Conservation (phyloP, 23 tunicate genomes). For the Styela plicata region DNA sequence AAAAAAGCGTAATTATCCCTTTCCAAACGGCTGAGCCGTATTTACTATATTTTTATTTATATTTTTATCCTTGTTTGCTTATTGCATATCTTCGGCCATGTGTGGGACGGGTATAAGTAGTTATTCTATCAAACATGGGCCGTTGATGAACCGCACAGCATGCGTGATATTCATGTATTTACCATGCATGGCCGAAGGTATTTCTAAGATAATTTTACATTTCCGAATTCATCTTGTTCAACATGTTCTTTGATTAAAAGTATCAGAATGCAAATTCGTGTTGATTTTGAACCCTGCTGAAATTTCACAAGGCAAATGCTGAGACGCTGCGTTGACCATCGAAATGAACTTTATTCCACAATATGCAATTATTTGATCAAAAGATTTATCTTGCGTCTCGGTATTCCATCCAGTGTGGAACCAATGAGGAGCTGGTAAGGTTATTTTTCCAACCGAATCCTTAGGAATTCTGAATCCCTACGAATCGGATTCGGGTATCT, state of each 20-base stretch:
- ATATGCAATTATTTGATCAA: neutral
- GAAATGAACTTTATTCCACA: too few species aligned
- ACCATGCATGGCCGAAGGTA: neutral
- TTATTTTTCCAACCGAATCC: too few species aligned
- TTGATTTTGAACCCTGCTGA: too few species aligned
- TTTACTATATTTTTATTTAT: too few species aligned
- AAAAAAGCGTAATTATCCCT: too few species aligned
- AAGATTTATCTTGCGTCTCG: neutral
- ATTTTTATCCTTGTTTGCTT: neutral
- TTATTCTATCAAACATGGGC: neutral
- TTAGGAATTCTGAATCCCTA: too few species aligned
- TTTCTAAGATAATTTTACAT: neutral
- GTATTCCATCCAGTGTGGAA: neutral
- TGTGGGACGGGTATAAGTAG: neutral
- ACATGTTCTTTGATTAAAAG: neutral
- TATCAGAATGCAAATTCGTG: neutral
- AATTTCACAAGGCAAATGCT: too few species aligned
- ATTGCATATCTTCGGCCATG: neutral
- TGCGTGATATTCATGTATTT: too few species aligned
- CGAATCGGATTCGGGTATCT: too few species aligned
- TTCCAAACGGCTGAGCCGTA: too few species aligned
- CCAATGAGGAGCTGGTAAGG: neutral
- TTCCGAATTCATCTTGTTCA: neutral
- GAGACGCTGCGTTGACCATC: too few species aligned
- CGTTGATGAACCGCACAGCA: too few species aligned